Base-by-base conservation (phyloP, 2,113 vertebrate species). In the Eulemur macaco region DNA sequence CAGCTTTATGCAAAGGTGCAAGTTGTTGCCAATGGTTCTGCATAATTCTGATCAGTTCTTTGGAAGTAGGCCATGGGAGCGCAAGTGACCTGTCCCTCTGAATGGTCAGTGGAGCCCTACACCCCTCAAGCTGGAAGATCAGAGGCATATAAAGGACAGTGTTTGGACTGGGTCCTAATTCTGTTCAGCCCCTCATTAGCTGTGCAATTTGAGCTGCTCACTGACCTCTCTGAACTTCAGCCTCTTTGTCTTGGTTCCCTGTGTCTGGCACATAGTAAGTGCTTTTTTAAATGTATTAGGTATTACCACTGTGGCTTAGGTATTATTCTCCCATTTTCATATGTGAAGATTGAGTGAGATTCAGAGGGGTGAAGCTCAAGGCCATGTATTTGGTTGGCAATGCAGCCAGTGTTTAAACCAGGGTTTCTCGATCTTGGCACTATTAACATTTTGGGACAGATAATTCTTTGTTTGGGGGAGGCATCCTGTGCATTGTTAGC, bases 1-100 rank as follows among this genome's bases (percentile, higher is more conserved):
- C 37, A 54, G 74, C 42, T 97, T 89, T 95, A 93, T 91, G 15
- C 34, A 94, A 68, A 95, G 37, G 25, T 91, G 23, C 29, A 80
- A 42, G 63, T 39, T 77, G 5, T 73, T 87, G 82, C 68, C 77
- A 86, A n/a, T 63, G 23, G 37, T 77, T 87, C 5, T 71, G 13
- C 39, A 63, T 90, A 82, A 47, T 84, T 95, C 50, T 91, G 63
- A 92, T 88, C 17, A 15, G 27, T 50, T 82, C 42, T 91, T 50
- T 47, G 76, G 77, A 81, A 85, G 69, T 39, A 66, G 42, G 23
- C 20, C 60, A 17, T 56, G 50, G 52, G 7, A 42, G 12, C 58
- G 7, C 52, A 47, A 50, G 56, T 37, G 83, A n/a, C 56, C 71
- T 47, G 27, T 29, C 18, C 6, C n/a, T 21, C 64, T 18, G 39